Evolutionary conservation across 2,888 invertebrate genomes (phyloP), one percentile per base, ranked within the genome.

Genomic region (Ophion ventricosus): DNA sequence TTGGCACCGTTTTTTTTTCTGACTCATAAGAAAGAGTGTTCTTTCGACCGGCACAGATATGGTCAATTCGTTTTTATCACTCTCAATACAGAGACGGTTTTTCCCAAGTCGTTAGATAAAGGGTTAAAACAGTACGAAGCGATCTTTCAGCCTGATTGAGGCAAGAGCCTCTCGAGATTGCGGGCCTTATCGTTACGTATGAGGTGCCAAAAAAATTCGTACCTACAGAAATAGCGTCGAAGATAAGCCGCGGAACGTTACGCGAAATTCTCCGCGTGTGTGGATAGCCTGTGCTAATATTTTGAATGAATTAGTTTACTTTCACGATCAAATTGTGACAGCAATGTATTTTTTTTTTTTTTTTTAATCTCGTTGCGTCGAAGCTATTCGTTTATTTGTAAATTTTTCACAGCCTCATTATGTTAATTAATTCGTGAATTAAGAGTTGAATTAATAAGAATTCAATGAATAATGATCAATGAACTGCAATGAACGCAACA

Each of bases 41-140:
- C 11, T 23, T 59, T 40, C 14, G 54, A 29, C 3, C 10, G 26
- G 17, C 35, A 69, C 25, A 17, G n/a, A n/a, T 29, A 54, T 17
- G 23, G 8, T 5, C 11, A 11, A 20, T 23, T 29, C 54, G n/a
- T n/a, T 49, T 70, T 70, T 35, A 57, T 72, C 25, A 56, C 26
- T 8, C 56, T n/a, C n/a, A 23, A 54, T n/a, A 26, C 25, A n/a
- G 26, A 54, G n/a, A 17, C 43, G 67, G 67, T 67, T 67, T 67
- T 67, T 25, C 67, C 67, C 67, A 67, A 67, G 67, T 49, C 25
- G 35, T 26, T 25, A 49, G 43, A 67, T 43, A 10, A 7, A 7
- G 14, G 43, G 35, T 67, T 40, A 23, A 14, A 10, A 40, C 17
- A 2, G 2, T 7, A 17, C 5, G 20, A 67, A 43, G 0, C 23